Evolutionary conservation across 2,797 vertebrate species (phyloP), one percentile per base, ranked within the genome.

Genomic region (Macropodus opercularis): DNA sequence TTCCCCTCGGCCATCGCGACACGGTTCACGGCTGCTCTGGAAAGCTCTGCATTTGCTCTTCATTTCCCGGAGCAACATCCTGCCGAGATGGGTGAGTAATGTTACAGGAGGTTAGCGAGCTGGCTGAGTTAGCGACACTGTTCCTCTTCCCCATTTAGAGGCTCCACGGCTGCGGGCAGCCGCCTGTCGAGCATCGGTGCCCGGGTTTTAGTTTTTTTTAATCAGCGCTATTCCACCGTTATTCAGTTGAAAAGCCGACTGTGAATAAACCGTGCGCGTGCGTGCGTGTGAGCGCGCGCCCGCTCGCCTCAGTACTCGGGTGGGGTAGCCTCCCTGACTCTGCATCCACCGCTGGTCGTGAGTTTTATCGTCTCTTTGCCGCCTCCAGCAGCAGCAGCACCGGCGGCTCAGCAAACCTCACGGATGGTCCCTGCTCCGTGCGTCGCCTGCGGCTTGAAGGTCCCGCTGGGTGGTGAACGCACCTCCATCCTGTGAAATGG

Each of bases 21-120:
- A 67, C 42, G 72, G 39, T 72, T 63, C 38, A 23, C 58, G 19
- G 53, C 69, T 54, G 69, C 59, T 27, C 55, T 19, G 78, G 63
- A 77, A 74, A 81, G 36, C 34, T 13, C 1, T 42, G 40, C 53
- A n/a, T n/a, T n/a, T n/a, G 62, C 21, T 24, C 58, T 48, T 69
- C 19, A 51, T 64, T 66, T 54, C n/a, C 52, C 44, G 79, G 59
- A 32, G 69, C 73, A 14, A 75, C 75, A 75, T 66, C 76, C 69
- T 58, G 68, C 80, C 14, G 75, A 70, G 43, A 90, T 90, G 88
- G 88, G 88, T 90, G 79, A 90, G 88, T 87, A 58, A 17, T 10
- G 27, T 29, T 29, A 3, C 60, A 0, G 58, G 46, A 24, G 63
- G 72, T 73, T 58, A 61, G 32, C 35, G 55, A 22, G 57, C 42